Percentiles rank a stretch among this genome's conserved stretches.
phyloP scores from a whole-genome alignment of 2,797 vertebrate species.

The Florisuga fusca region DNA sequence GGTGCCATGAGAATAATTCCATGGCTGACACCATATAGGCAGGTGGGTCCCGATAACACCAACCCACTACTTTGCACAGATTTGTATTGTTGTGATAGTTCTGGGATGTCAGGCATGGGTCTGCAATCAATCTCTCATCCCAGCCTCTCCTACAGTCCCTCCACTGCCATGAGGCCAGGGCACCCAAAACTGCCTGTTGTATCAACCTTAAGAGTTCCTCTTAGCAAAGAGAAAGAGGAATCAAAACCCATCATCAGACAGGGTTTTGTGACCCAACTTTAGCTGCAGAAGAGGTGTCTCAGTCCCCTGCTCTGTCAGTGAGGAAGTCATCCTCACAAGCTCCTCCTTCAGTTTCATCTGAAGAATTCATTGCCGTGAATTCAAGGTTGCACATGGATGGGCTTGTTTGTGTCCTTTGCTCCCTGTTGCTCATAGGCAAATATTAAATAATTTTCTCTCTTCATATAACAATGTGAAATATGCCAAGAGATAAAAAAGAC shows the following conservation, averaged over 20 bases:
- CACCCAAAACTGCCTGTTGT: not conserved
- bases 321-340: not conserved
- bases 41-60: not conserved
- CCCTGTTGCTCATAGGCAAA: not conserved
- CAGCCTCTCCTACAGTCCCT: not conserved
- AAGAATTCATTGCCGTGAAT: not conserved
- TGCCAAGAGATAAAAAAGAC: not conserved
- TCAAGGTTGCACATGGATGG: no score
- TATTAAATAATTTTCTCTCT: not conserved
- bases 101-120: not conserved
- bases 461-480: not conserved
- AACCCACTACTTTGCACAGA: not conserved
- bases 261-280: not conserved
- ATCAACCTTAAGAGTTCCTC: not conserved
- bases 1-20: not conserved
- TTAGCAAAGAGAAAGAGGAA: not conserved
- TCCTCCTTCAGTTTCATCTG: not conserved
- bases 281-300: fast-evolving
- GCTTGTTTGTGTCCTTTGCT: not conserved
- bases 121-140: not conserved
- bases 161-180: not conserved
- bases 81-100: not conserved
- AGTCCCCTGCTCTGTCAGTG: not conserved
- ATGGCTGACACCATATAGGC: fast-evolving
- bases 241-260: not conserved